Evolutionary conservation across 2,797 vertebrate species (phyloP).

Genomic region (Sebastes diploproa): DNA sequence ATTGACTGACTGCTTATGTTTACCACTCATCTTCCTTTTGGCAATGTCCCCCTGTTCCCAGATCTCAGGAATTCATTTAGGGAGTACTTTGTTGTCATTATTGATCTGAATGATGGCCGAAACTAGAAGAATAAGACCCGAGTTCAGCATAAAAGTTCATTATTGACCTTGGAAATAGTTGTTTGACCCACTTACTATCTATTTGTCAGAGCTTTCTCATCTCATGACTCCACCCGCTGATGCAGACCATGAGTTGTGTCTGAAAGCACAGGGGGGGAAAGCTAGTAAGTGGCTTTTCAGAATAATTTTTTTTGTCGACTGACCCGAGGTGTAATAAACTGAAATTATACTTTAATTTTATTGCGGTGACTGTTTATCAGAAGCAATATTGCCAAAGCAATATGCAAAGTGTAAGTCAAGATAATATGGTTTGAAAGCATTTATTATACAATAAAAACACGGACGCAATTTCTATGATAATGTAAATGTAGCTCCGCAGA

Average conservation of each 20-base stretch:
- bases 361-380: not conserved
- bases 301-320: not conserved
- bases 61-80: not conserved
- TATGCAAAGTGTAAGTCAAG: not conserved
- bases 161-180: not conserved
- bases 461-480: not conserved
- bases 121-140: not conserved
- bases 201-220: not conserved
- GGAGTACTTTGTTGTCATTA: not conserved
- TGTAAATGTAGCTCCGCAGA: constrained; percentile 4
- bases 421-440: not conserved
- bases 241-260: not conserved
- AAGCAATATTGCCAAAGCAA: not conserved
- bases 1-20: not conserved
- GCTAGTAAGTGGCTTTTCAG: not conserved
- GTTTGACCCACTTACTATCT: not conserved
- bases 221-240: not conserved
- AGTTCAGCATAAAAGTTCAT: not conserved
- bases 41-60: not conserved
- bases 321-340: not conserved
- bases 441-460: not conserved
- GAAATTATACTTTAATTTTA: not conserved
- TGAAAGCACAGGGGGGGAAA: not conserved
- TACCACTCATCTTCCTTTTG: not conserved
- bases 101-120: not conserved